Percentiles rank a stretch among this genome's conserved stretches.
Conservation (phyloP, 2,113 vertebrate species). For the Synchiropus splendidus region DNA sequence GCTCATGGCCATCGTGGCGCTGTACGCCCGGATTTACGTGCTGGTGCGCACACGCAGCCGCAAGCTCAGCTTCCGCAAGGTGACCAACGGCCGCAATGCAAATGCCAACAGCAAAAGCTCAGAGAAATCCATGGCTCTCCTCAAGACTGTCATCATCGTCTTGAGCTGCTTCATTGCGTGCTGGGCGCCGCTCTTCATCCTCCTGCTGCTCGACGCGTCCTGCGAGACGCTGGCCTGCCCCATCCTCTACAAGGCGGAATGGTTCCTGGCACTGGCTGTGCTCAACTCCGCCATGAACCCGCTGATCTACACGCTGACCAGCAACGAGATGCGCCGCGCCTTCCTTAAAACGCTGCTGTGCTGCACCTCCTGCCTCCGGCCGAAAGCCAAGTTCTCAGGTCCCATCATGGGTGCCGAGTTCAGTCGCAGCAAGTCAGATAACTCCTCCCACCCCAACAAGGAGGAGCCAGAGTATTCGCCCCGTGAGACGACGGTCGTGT, state of each 20-base stretch:
- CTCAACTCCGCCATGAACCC: slow-evolving; percentile 96
- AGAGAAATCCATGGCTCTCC: slow-evolving; percentile 88
- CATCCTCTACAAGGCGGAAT: slow-evolving; percentile 86
- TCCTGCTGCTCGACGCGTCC: slow-evolving; percentile 90
- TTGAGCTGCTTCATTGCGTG: slow-evolving; percentile 93
- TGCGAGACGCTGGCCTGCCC: slow-evolving; percentile 77
- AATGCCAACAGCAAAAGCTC: slow-evolving; percentile 77
- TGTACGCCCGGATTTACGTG: slow-evolving; percentile 90
- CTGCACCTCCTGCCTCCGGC: slow-evolving; percentile 73
- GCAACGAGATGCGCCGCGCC: slow-evolving; percentile 93
- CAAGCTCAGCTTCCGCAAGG: slow-evolving; percentile 86
- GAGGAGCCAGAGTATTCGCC: slow-evolving; percentile 80
- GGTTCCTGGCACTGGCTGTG: slow-evolving; percentile 91
- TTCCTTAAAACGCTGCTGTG: slow-evolving; percentile 86
- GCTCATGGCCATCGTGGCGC: slow-evolving; percentile 85
- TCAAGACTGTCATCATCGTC: slow-evolving; percentile 96
- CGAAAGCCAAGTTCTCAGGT: slow-evolving; percentile 70
- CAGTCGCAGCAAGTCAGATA: slow-evolving; percentile 93
- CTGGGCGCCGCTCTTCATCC: slow-evolving; percentile 93
- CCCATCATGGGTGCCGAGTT: slow-evolving; percentile 87
- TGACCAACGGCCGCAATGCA: slow-evolving; percentile 72
- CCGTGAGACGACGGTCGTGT: slow-evolving; percentile 78
- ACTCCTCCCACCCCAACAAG: slow-evolving; percentile 90
- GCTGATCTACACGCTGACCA: slow-evolving; percentile 96
- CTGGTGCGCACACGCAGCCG: slow-evolving; percentile 88